A percentile compares a stretch with the other conserved stretches of the same genome.
These are phyloP conservation scores for Drosophila littoralis DNA, from an alignment of 1,140 invertebrate species.

Conservation along the genomic window DNA sequence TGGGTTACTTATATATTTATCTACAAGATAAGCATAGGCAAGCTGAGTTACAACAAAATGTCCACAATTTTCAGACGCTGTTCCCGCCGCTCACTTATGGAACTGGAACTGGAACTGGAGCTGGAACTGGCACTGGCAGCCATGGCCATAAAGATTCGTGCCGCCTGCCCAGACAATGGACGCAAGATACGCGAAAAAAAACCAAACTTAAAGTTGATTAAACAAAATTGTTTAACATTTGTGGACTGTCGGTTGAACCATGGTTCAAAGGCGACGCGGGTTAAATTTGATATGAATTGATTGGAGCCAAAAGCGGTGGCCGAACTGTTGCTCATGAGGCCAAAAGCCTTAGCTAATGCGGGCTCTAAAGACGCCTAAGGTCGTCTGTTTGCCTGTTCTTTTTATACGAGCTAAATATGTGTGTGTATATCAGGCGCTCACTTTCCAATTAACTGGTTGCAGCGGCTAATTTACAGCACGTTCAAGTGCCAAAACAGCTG, in stretches of 20 bases:
- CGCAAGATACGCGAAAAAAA: background rate
- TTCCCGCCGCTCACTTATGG: constrained; percentile 54
- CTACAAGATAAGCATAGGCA: constrained; percentile 33
- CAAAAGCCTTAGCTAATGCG: constrained; percentile 28
- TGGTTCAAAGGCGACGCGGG: constrained; percentile 59
- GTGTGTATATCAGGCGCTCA: constrained; percentile 29
- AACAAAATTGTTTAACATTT: constrained; percentile 76
- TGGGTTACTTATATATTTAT: background rate
- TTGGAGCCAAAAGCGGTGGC: constrained; percentile 39
- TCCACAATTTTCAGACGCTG: background rate
- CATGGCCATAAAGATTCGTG: constrained; percentile 59
- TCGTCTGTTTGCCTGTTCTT: constrained; percentile 10
- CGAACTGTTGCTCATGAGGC: constrained; percentile 42
- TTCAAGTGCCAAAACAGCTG: constrained; percentile 71
- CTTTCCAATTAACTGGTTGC: constrained; percentile 71
- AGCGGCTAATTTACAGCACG: constrained; percentile 74
- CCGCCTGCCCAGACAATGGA: constrained; percentile 47
- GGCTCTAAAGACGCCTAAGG: constrained; percentile 22
- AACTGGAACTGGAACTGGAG: constrained; percentile 8
- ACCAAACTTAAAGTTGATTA: constrained; percentile 55
- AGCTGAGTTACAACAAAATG: background rate
- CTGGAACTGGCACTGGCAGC: background rate
- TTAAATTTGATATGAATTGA: constrained; percentile 81
- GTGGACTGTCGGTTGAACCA: constrained; percentile 41
- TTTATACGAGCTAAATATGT: background rate